Conservation (phyloP, 2,888 invertebrate genomes). For the Ischnus inquisitorius region DNA sequence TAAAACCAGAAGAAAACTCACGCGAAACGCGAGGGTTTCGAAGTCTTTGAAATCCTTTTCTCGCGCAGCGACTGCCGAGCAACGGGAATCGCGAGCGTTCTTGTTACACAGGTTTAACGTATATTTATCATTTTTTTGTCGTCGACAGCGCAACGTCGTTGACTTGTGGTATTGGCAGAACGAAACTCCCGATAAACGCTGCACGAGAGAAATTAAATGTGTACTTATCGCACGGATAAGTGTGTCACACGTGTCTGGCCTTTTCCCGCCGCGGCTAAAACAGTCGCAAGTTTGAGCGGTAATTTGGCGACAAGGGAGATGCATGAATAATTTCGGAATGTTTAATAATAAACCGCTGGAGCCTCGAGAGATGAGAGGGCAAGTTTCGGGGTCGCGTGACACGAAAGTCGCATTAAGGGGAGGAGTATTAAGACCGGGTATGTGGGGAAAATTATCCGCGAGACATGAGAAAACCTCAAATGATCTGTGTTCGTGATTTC, state of each 20-base stretch:
- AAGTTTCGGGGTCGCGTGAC: conserved; percentile 47
- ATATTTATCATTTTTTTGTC: background rate
- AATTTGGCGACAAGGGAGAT: conserved; percentile 26
- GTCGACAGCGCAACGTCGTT: too few relatives aligned
- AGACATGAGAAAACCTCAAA: conserved; percentile 29
- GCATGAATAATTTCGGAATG: conserved; percentile 50
- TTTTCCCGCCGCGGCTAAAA: background rate
- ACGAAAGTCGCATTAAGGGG: conserved; percentile 47
- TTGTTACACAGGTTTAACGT: background rate
- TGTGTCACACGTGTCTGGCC: conserved; percentile 16
- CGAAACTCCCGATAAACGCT: background rate
- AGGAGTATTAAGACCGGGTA: conserved; percentile 5
- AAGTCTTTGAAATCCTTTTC: background rate
- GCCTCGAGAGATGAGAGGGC: conserved; percentile 11
- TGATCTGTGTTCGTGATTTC: conserved; percentile 30
- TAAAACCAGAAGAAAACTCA: conserved; percentile 8
- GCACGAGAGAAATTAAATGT: background rate
- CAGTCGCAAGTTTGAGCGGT: conserved; percentile 43
- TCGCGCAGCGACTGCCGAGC: background rate
- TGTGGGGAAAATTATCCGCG: background rate
- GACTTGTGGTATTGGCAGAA: background rate
- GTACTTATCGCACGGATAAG: background rate
- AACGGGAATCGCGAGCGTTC: background rate
- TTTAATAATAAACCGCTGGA: conserved; percentile 42
- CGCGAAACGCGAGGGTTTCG: background rate